These are phyloP conservation scores for Peribatodes rhomboidaria DNA, from an alignment of 2,888 invertebrate genomes.

Conservation along the genomic window DNA sequence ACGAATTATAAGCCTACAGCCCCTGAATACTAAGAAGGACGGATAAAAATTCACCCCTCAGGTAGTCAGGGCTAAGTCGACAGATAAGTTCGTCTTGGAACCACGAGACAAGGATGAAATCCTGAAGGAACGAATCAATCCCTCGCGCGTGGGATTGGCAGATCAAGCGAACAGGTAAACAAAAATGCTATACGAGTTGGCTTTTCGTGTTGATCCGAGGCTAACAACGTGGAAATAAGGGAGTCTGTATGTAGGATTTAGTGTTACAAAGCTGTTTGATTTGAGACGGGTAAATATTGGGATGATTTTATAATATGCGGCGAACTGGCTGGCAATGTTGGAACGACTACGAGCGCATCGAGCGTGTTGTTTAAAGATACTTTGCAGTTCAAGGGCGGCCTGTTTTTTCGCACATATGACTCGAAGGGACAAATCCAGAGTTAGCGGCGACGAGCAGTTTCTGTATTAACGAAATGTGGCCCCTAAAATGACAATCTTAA, in stretches of 20 bases:
- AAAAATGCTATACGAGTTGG: slow-evolving; percentile 65
- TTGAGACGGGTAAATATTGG: slow-evolving; percentile 45
- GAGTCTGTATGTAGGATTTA: slow-evolving; percentile 44
- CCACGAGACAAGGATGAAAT: slow-evolving; percentile 69
- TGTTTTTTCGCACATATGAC: neutral
- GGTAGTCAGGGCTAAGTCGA: slow-evolving; percentile 79
- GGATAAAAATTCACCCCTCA: slow-evolving; percentile 80
- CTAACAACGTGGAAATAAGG: slow-evolving; percentile 70
- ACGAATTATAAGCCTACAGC: slow-evolving; percentile 79
- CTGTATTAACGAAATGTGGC: neutral
- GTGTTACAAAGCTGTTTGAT: slow-evolving; percentile 48
- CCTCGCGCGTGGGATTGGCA: slow-evolving; percentile 65
- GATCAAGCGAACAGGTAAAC: slow-evolving; percentile 72
- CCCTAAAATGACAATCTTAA: too few relatives aligned
- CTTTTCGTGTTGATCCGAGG: slow-evolving; percentile 69
- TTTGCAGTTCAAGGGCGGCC: neutral
- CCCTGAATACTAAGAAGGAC: slow-evolving; percentile 78
- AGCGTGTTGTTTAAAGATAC: neutral
- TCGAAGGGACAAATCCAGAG: neutral
- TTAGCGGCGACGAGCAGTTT: neutral
- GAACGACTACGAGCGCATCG: too few relatives aligned
- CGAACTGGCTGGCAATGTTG: neutral
- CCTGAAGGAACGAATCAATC: slow-evolving; percentile 77
- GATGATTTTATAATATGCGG: slow-evolving; percentile 43
- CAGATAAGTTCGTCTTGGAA: slow-evolving; percentile 72